Percentiles rank a stretch among this genome's conserved stretches.
Evolutionary conservation across 92 coral and sea anemone genomes (phyloP).

Genomic region (Porites cylindrica): DNA sequence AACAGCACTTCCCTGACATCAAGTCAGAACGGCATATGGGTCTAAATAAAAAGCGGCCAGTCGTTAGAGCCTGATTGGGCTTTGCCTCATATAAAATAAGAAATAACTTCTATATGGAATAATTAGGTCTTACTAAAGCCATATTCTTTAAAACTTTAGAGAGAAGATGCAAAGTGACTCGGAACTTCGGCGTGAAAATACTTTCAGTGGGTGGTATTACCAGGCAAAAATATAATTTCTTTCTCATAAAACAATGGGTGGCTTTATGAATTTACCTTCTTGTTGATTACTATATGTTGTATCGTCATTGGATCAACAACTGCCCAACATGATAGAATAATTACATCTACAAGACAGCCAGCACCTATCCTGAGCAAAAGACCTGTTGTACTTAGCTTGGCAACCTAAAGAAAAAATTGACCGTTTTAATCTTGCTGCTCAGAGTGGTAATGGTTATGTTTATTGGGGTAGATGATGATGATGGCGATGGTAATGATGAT

Average conservation of each 20-base stretch:
- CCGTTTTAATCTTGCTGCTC: neutral
- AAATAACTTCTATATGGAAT: too few relatives aligned
- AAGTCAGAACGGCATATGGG: too few relatives aligned
- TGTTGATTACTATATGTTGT: constrained; percentile 17
- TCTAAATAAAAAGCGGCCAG: too few relatives aligned
- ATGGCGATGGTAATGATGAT: neutral
- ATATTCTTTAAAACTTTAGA: too few relatives aligned
- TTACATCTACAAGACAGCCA: constrained; percentile 70
- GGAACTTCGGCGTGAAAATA: too few relatives aligned
- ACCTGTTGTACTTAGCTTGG: constrained; percentile 56
- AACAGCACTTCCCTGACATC: too few relatives aligned
- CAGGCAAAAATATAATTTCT: too few relatives aligned
- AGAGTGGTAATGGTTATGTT: neutral
- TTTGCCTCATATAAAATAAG: too few relatives aligned
- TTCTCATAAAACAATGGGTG: neutral
- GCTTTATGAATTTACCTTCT: constrained; percentile 30
- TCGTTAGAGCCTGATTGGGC: too few relatives aligned
- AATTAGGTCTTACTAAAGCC: too few relatives aligned
- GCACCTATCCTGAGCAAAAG: constrained; percentile 67
- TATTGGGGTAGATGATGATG: neutral
- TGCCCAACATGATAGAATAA: constrained; percentile 76
- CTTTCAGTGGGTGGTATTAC: too few relatives aligned
- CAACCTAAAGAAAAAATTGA: constrained; percentile 48
- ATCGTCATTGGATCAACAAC: constrained; percentile 66
- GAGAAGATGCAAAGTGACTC: too few relatives aligned